Conservation (phyloP, 1,140 invertebrate genomes). For the Zophobas atratus region DNA sequence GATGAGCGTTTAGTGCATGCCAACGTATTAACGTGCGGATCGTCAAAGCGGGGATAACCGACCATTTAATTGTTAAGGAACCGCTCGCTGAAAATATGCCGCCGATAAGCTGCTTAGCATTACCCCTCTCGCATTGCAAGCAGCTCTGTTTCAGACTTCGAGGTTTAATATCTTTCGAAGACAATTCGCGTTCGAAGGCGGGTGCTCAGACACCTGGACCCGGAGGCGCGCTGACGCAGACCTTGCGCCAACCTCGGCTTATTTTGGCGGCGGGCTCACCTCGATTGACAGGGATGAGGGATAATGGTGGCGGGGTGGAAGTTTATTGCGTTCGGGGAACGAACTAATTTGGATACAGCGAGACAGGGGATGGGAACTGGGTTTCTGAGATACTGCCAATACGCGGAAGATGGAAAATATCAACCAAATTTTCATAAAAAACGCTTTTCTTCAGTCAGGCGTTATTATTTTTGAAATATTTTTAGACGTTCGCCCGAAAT, state of each 20-base stretch:
- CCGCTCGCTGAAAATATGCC: constrained; percentile 51
- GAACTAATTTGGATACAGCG: not conserved
- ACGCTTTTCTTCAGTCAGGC: no score
- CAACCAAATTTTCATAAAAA: no score
- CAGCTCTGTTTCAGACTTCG: constrained; percentile 49
- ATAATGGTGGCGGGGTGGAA: not conserved
- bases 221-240: not conserved
- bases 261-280: not conserved
- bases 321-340: constrained; percentile 1
- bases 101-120: constrained; percentile 52
- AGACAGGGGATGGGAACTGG: no score
- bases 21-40: constrained; percentile 43
- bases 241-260: no score
- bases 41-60: constrained; percentile 47
- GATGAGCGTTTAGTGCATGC: constrained; percentile 55
- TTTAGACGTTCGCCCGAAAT: not conserved
- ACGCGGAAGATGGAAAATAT: no score
- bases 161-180: constrained; percentile 51
- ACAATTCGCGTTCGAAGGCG: constrained; percentile 34
- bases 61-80: constrained; percentile 52
- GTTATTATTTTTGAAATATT: not conserved
- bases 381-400: no score
- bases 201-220: constrained; percentile 37
- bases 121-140: constrained; percentile 50
- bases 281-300: not conserved